Conservation (phyloP, 2,113 vertebrate genomes). For the Nothocercus nigrocapillus region DNA sequence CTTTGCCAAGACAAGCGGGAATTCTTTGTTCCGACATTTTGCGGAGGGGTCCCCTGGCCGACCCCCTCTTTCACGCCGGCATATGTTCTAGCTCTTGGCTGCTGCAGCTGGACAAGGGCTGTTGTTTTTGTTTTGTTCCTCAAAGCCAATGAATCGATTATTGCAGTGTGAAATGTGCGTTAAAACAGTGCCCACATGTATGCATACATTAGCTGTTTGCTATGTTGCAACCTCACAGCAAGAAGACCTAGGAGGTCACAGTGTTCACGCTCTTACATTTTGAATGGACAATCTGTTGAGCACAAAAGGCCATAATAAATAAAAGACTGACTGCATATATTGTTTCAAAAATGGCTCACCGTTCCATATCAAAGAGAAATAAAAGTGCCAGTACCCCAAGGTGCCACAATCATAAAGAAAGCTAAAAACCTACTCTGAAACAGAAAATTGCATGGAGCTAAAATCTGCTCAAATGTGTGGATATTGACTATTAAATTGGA, state of each 20-base stretch:
- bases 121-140: constrained; percentile 57
- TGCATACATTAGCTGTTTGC: constrained; percentile 73
- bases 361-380: background rate
- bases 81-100: constrained; percentile 88
- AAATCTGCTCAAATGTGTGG: background rate
- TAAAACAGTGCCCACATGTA: constrained; percentile 33
- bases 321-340: background rate
- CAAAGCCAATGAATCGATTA: constrained; percentile 71
- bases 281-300: constrained; percentile 67
- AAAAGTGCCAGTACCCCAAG: background rate
- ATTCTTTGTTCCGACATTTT: constrained; percentile 88
- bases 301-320: constrained; percentile 75
- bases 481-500: background rate
- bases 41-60: constrained; percentile 64
- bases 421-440: background rate
- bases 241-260: constrained; percentile 52
- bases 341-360: background rate
- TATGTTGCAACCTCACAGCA: constrained; percentile 59
- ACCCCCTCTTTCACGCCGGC: constrained; percentile 77
- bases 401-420: background rate
- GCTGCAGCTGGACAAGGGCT: constrained; percentile 88
- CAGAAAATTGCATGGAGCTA: background rate
- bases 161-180: constrained; percentile 54
- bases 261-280: background rate
- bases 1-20: constrained; percentile 82